Percentiles rank a stretch among this genome's conserved stretches.
These are phyloP conservation scores for Laothoe populi DNA, from an alignment of 2,888 invertebrate species.

Conservation along the genomic window DNA sequence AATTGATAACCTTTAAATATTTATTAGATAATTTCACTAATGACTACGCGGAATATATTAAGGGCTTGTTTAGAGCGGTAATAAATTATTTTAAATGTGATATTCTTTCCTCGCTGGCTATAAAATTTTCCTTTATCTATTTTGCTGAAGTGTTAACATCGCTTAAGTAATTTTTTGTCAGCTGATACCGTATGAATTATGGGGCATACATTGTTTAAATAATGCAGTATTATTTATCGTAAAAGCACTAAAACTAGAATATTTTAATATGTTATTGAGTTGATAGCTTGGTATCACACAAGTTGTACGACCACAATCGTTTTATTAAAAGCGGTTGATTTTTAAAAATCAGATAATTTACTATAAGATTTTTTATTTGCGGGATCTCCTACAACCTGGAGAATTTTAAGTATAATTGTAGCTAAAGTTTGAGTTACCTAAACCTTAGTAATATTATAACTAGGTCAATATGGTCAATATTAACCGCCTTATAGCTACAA, in stretches of 20 bases:
- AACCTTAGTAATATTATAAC: neutral
- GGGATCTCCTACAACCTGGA: no score
- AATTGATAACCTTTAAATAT: conserved; percentile 21
- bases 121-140: conserved; percentile 14
- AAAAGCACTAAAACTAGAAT: neutral
- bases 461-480: no score
- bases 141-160: conserved; percentile 4
- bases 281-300: neutral
- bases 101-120: conserved; percentile 4
- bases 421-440: neutral
- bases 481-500: no score
- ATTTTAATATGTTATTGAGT: neutral
- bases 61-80: neutral
- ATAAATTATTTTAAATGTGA: conserved; percentile 6
- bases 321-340: no score
- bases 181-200: neutral
- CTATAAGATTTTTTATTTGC: no score
- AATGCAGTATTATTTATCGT: neutral
- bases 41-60: conserved; percentile 7
- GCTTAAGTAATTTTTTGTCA: conserved; percentile 11
- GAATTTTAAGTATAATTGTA: no score
- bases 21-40: conserved; percentile 16
- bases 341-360: no score
- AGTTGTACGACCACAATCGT: no score
- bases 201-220: neutral